phyloP scores from a whole-genome alignment of 2,113 vertebrate genomes.

The Piliocolobus tephrosceles region DNA sequence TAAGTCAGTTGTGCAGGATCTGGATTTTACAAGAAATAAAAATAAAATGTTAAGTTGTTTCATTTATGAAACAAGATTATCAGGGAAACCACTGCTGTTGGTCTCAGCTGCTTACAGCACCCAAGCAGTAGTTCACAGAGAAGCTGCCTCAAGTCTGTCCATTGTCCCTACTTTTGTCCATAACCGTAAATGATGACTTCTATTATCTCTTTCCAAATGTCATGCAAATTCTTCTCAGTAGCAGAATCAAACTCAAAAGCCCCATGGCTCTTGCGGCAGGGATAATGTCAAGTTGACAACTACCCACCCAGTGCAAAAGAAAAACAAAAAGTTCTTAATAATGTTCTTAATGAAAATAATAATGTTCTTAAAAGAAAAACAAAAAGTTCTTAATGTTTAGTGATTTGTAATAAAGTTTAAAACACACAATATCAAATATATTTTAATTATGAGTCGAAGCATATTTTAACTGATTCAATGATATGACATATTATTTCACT shows the following conservation, averaged over 20 bases:
- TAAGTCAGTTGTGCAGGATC: too few relatives aligned
- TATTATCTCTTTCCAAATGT: neutral
- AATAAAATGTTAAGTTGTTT: neutral
- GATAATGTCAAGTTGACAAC: neutral
- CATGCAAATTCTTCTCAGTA: neutral
- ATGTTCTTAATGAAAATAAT: too few relatives aligned
- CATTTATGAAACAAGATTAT: neutral
- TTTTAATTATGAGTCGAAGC: slow-evolving; percentile 24
- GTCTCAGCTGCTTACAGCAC: too few relatives aligned
- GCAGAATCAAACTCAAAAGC: neutral
- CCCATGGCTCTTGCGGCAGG: neutral
- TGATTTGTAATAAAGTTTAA: neutral
- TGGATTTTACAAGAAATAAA: too few relatives aligned
- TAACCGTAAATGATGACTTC: neutral
- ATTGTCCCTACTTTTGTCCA: neutral
- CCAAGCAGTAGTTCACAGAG: neutral
- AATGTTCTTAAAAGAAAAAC: neutral
- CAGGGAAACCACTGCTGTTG: neutral
- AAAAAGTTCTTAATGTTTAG: neutral
- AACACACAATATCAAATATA: neutral
- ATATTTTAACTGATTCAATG: neutral
- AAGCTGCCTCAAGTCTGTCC: neutral
- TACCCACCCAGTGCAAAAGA: neutral
- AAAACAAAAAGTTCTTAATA: neutral
- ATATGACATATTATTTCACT: neutral